Percentiles rank a stretch among this genome's conserved stretches.
phyloP scores from a whole-genome alignment of 2,888 invertebrate genomes.

The Drosophila acutilabella region DNA sequence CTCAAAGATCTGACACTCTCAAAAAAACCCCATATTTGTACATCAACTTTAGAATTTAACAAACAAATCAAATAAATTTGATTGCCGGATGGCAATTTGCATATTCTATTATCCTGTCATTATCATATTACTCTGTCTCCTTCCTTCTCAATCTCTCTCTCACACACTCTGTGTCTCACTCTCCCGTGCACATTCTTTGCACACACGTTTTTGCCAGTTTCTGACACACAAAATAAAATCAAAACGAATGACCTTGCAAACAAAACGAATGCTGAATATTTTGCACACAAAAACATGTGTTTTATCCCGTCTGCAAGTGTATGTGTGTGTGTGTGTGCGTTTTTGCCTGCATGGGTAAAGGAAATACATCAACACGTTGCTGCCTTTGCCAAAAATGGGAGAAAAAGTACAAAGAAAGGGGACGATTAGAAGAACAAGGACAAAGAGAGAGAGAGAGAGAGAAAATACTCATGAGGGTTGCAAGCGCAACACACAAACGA shows the following conservation, averaged over 20 bases:
- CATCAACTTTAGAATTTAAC: too few relatives aligned
- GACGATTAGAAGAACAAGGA: constrained; percentile 1
- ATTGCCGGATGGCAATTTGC: constrained; percentile 9
- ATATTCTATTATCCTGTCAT: constrained; percentile 9
- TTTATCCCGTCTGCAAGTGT: constrained; percentile 27
- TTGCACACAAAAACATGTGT: constrained; percentile 63
- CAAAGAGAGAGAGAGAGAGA: not conserved
- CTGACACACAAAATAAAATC: constrained; percentile 80
- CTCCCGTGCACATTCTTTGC: not conserved
- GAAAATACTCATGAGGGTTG: constrained; percentile 35
- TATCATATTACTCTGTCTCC: not conserved
- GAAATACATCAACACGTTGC: constrained; percentile 70
- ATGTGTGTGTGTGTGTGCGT: constrained; percentile 8
- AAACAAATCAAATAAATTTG: not conserved
- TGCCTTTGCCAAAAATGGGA: constrained; percentile 46
- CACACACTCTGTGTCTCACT: not conserved
- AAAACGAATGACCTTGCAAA: constrained; percentile 83
- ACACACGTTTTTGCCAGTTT: constrained; percentile 37
- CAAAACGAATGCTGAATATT: constrained; percentile 65
- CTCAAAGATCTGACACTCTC: too few relatives aligned
- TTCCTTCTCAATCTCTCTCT: not conserved
- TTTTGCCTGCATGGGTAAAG: constrained; percentile 17
- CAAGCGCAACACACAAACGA: constrained; percentile 37
- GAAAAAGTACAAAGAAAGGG: constrained; percentile 20
- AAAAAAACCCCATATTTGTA: too few relatives aligned